phyloP scores from a whole-genome alignment of 2,888 invertebrate species.

The Sipunculus nudus region DNA sequence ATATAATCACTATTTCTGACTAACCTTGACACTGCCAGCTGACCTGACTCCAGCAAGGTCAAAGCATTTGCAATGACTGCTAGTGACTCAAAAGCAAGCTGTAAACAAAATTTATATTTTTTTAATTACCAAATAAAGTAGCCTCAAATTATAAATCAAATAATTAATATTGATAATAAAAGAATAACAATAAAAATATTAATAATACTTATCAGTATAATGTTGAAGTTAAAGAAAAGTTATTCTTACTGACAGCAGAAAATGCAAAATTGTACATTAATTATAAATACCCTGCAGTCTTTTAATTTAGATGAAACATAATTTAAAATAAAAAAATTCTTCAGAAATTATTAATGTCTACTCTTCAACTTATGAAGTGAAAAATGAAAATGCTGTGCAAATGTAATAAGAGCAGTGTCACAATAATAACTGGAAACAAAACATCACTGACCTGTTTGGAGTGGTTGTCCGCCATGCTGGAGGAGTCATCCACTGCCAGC shows the following conservation, averaged over 20 bases:
- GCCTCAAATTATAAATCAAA: too few species aligned
- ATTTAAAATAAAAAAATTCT: too few species aligned
- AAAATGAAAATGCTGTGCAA: background rate
- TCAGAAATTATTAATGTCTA: background rate
- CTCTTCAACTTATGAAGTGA: background rate
- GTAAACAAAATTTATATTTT: conserved; percentile 25
- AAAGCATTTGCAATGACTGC: conserved; percentile 89
- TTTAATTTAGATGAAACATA: too few species aligned
- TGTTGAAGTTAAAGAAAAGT: too few species aligned
- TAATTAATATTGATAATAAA: too few species aligned
- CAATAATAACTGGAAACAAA: background rate
- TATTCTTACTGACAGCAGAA: too few species aligned
- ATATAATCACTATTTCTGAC: too few species aligned
- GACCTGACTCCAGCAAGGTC: conserved; percentile 91
- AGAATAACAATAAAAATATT: too few species aligned
- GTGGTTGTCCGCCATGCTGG: conserved; percentile 72
- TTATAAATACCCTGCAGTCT: too few species aligned
- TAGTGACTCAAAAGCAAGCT: conserved; percentile 91
- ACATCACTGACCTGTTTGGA: conserved; percentile 70
- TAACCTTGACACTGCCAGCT: conserved; percentile 89
- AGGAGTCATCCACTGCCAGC: conserved; percentile 95
- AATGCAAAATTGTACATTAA: too few species aligned
- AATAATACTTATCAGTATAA: too few species aligned
- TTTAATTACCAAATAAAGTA: background rate
- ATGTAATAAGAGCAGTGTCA: too few species aligned